These are phyloP conservation scores for Cryptops parisi DNA, from an alignment of 2,888 invertebrate genomes.

Conservation along the genomic window DNA sequence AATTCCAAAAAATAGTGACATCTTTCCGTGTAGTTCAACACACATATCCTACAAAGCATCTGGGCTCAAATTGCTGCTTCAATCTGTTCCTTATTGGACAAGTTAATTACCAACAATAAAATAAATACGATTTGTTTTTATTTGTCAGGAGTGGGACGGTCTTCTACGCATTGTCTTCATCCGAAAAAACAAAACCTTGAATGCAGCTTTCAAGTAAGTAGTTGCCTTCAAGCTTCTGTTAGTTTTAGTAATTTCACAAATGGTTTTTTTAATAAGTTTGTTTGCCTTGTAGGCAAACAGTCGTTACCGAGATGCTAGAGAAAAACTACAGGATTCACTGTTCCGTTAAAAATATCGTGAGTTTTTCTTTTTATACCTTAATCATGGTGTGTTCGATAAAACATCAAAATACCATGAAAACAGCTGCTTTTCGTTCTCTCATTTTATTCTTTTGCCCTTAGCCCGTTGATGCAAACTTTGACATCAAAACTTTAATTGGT, in stretches of 20 bases:
- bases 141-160: conserved; percentile 91
- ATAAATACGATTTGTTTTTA: too few species aligned
- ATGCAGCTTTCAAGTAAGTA: conserved; percentile 15
- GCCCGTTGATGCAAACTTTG: conserved; percentile 60
- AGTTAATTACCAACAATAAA: too few species aligned
- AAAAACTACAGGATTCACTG: conserved; percentile 83
- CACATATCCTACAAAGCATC: too few species aligned
- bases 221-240: not conserved
- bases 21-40: too few species aligned
- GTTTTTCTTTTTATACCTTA: conserved; percentile 15
- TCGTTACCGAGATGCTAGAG: conserved; percentile 67
- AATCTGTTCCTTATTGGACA: too few species aligned
- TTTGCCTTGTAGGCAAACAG: conserved; percentile 59
- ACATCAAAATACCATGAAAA: too few species aligned
- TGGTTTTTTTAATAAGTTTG: not conserved
- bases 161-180: conserved; percentile 50
- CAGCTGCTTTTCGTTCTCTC: not conserved
- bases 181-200: conserved; percentile 16
- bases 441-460: conserved; percentile 31
- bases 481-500: conserved; percentile 65
- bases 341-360: conserved; percentile 66
- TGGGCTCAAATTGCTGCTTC: too few species aligned
- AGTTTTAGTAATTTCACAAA: not conserved
- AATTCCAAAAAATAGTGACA: too few species aligned
- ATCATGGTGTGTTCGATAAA: too few species aligned